Conservation (phyloP, 2,113 vertebrate genomes). For the Otis tarda region DNA sequence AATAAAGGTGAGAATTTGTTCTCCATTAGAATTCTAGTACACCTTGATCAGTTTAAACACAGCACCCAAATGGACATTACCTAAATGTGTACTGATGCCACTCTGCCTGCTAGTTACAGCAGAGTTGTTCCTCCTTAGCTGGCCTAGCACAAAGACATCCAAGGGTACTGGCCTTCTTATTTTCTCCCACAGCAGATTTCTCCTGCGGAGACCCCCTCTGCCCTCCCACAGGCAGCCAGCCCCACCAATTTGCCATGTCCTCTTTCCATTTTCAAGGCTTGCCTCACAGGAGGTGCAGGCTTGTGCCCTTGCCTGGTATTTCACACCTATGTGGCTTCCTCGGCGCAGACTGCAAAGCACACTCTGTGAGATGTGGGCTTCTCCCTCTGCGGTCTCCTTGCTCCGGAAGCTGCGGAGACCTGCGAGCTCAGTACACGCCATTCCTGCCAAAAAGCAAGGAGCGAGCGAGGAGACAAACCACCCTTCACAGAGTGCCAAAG, state of each 20-base stretch:
- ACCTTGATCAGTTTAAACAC: not conserved
- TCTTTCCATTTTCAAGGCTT: not conserved
- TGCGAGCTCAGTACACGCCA: not conserved
- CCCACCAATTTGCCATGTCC: not conserved
- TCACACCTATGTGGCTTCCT: not conserved
- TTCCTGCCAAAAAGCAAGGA: not conserved
- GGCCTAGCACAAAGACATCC: not conserved
- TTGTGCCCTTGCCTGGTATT: not conserved
- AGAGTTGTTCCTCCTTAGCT: not conserved
- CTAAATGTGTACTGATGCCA: not conserved
- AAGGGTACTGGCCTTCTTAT: not conserved
- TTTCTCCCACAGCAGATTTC: not conserved
- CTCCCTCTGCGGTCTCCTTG: not conserved
- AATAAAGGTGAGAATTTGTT: not conserved
- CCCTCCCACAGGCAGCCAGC: not conserved
- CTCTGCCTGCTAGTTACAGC: not conserved
- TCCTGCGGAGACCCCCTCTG: not conserved
- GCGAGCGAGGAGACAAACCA: not conserved
- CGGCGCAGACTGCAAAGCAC: not conserved
- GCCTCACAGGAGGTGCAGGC: not conserved
- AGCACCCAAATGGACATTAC: not conserved
- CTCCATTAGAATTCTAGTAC: not conserved
- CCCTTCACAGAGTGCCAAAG: not conserved
- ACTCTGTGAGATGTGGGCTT: not conserved
- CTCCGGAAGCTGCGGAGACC: not conserved